Base-by-base conservation (phyloP, 30 jellyfish, hydroid and myxozoan genomes). In the Aurelia coerulea region DNA sequence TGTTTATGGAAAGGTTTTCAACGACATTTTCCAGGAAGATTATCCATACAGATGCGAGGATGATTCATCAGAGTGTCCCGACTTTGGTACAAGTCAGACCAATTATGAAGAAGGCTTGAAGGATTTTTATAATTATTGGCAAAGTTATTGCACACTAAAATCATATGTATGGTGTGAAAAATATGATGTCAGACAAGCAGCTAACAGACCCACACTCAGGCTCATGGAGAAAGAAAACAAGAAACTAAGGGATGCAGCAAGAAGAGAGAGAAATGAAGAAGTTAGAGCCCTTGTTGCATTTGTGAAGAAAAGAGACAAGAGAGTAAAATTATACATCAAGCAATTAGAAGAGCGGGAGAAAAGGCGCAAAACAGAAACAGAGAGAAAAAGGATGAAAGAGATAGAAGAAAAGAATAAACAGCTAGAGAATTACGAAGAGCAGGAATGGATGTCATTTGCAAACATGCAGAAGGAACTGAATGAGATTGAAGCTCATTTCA, bases 151-250 rank as follows among this genome's bases (percentile, higher is more conserved):
- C 65, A 90, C 99, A 17, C 78, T 71, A 70, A 96, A 96, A 66
- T 49, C 97, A 37, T 96, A 76, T 73, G 96, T 79, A 10, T 96
- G 98, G 97, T 68, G 54, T 46, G 99, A 96, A 50, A 85, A 96
- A 81, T 90, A 90, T 63, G 98, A 90, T 73, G 60, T 84, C 39
- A 76, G 97, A 33, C 96, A 87, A 66, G 99, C 98, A n/a, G 95
- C 98, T 17, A 96, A 96, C 66, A 85, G 99, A n/a, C 98, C 97
- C 14, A 91, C 97, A 18, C 95, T 81, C 49, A 65, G 99, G 58
- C 74, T 81, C 14, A 96, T 96, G 97, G 98, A 96, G 84, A 96
- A 96, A 83, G 98, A 90, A 74, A 96, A 96, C 83, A 88, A 88
- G 67, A 96, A 90, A 70, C 37, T 78, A 15, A 73, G 99, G 53